A percentile compares a stretch with the other conserved stretches of the same genome.
Evolutionary conservation across 1,140 invertebrate genomes (phyloP).

Genomic region (Meloidogyne exigua): DNA sequence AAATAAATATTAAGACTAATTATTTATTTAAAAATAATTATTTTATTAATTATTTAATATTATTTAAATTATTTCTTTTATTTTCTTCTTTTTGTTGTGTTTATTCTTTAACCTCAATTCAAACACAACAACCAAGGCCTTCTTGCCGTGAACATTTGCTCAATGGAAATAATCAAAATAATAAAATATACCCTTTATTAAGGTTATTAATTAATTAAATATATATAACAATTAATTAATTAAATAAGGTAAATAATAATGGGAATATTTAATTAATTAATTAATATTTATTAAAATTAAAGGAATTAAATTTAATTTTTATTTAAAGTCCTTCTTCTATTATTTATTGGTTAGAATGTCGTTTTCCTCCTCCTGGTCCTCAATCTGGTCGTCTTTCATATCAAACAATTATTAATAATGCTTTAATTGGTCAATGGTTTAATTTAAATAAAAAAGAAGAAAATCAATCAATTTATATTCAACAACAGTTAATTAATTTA

Average conservation of each 20-base stretch:
- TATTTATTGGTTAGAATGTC: constrained; percentile 23
- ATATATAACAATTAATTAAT: background rate
- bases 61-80: background rate
- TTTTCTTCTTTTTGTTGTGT: background rate
- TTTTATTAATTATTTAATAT: background rate
- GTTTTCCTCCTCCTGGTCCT: constrained; percentile 18
- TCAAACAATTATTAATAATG: constrained; percentile 23
- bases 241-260: too few relatives aligned
- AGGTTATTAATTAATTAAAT: background rate
- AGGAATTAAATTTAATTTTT: background rate
- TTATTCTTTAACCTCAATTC: background rate
- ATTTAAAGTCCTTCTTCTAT: background rate
- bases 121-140: background rate
- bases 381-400: constrained; percentile 17
- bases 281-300: too few relatives aligned
- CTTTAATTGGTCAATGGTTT: constrained; percentile 17
- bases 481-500: constrained; percentile 16
- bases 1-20: background rate
- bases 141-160: constrained; percentile 24
- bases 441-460: background rate
- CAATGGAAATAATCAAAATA: constrained; percentile 11
- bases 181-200: background rate
- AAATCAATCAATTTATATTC: constrained; percentile 1
- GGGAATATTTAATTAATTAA: too few relatives aligned
- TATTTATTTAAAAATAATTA: background rate